A percentile compares a stretch with the other conserved stretches of the same genome.
Evolutionary conservation across 2,113 vertebrate species (phyloP).

Genomic region (Trichechus manatus): DNA sequence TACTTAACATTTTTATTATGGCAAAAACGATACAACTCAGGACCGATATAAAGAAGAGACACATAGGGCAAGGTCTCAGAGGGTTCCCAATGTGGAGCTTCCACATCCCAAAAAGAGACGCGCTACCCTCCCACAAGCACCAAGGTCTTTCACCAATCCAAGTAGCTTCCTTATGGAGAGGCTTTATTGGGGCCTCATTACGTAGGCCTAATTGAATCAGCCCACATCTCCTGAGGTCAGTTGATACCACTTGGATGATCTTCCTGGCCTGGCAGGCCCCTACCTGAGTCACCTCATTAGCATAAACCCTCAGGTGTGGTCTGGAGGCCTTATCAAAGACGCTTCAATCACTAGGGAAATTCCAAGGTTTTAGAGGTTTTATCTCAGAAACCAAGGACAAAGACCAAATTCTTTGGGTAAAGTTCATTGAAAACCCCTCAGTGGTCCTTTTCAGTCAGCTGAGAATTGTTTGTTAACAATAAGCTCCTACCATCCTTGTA

Average conservation of each 20-base stretch:
- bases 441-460: neutral
- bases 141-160: neutral
- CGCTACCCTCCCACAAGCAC: neutral
- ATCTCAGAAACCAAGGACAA: neutral
- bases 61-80: neutral
- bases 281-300: neutral
- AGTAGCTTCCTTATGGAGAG: neutral
- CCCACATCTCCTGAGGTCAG: neutral
- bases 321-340: neutral
- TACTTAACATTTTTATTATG: neutral
- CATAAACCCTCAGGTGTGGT: no score
- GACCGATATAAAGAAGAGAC: neutral
- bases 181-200: neutral
- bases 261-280: neutral
- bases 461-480: neutral
- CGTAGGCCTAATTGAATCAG: neutral
- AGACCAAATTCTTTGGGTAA: neutral
- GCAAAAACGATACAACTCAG: neutral
- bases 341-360: neutral
- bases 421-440: neutral
- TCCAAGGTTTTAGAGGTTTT: neutral
- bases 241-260: neutral
- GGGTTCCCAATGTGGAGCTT: neutral
- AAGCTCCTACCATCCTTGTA: neutral
- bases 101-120: neutral